A percentile compares a stretch with the other conserved stretches of the same genome.
phyloP scores from a whole-genome alignment of 92 coral and sea anemone genomes.

The Heliopora coerulea region DNA sequence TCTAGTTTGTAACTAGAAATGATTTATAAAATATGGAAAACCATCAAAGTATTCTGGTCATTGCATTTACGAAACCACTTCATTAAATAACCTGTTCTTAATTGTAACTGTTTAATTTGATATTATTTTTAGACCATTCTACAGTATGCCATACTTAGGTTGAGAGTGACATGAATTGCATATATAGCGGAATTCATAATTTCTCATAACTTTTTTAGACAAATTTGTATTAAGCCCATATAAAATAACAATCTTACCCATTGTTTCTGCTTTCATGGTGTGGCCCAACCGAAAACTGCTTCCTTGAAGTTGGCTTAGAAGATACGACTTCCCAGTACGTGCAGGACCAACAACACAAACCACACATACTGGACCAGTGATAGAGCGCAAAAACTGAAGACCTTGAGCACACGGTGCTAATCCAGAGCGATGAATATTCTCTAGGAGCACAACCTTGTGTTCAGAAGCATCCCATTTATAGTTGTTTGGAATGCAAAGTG shows the following conservation, averaged over 20 bases:
- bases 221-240: background rate
- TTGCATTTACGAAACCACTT: no score
- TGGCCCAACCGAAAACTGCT: conserved; percentile 33
- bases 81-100: no score
- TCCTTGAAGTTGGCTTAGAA: conserved; percentile 39
- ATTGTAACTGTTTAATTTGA: no score
- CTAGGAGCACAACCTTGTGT: background rate
- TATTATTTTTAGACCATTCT: no score
- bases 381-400: conserved; percentile 29
- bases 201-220: background rate
- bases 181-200: no score
- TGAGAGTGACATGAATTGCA: no score
- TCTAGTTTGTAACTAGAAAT: no score
- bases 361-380: conserved; percentile 35
- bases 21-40: no score
- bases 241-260: conserved; percentile 3
- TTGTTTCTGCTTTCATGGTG: conserved; percentile 42
- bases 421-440: conserved; percentile 20
- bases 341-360: conserved; percentile 43
- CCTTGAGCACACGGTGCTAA: conserved; percentile 28
- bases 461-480: conserved; percentile 10
- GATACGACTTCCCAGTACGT: conserved; percentile 41
- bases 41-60: no score
- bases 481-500: conserved; percentile 41
- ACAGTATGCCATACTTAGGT: no score